Conservation (phyloP, 2,888 invertebrate genomes). For the Drosophila dives region DNA sequence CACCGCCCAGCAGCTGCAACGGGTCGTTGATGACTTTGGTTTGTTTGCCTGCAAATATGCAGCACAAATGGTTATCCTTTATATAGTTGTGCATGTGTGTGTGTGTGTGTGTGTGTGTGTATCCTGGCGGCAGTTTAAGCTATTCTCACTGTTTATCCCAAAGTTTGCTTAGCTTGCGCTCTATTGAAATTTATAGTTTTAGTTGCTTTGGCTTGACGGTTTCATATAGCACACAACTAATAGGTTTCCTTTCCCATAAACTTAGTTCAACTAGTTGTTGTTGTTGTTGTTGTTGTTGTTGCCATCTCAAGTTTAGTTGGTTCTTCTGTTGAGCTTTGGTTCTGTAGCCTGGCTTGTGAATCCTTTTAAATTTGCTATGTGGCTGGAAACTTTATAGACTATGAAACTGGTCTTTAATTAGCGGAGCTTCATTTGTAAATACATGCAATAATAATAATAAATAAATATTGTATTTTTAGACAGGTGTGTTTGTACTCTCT, state of each 20-base stretch:
- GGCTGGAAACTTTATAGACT: conserved; percentile 36
- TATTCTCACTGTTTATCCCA: conserved; percentile 65
- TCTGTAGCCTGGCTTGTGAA: conserved; percentile 9
- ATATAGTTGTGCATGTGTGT: conserved; percentile 1
- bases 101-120: background rate
- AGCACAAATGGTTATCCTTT: conserved; percentile 29
- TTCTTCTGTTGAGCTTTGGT: conserved; percentile 18
- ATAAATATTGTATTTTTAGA: background rate
- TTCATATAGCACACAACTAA: conserved; percentile 67
- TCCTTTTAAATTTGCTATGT: conserved; percentile 13
- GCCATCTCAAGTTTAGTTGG: conserved; percentile 44
- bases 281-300: conserved; percentile 16
- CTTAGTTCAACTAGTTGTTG: conserved; percentile 33
- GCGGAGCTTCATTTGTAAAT: background rate
- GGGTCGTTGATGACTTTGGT: conserved; percentile 65
- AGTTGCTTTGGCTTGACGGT: conserved; percentile 50
- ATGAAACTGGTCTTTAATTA: conserved; percentile 22
- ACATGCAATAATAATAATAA: background rate
- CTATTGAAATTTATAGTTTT: conserved; percentile 67
- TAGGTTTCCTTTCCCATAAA: conserved; percentile 70
- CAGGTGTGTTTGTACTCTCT: background rate
- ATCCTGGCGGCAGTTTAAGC: conserved; percentile 51
- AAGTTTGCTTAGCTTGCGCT: conserved; percentile 60
- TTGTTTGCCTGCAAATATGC: conserved; percentile 56
- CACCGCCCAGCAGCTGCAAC: conserved; percentile 7